Evolutionary conservation across 2,113 vertebrate genomes (phyloP).

Genomic region (Dasyurus viverrinus): DNA sequence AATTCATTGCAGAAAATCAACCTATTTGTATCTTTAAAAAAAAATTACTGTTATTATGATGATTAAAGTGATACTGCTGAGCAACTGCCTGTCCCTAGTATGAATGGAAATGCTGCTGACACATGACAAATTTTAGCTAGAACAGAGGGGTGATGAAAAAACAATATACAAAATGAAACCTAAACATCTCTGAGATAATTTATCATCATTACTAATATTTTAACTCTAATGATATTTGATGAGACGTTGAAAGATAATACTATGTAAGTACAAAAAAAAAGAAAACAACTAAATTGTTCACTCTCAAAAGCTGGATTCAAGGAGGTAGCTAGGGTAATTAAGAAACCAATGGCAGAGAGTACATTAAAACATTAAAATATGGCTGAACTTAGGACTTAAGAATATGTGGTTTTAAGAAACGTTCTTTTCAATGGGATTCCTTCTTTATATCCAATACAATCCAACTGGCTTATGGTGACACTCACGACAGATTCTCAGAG

Average conservation of each 20-base stretch:
- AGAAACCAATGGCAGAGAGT: slow-evolving; percentile 37
- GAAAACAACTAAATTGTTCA: neutral
- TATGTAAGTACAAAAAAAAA: neutral
- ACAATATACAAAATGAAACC: slow-evolving; percentile 50
- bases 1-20: slow-evolving; percentile 68
- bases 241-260: neutral
- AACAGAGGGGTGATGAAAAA: neutral
- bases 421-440: slow-evolving; percentile 43
- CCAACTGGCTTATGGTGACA: slow-evolving; percentile 49
- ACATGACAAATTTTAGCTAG: neutral
- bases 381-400: slow-evolving; percentile 14
- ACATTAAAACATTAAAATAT: neutral
- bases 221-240: neutral
- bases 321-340: slow-evolving; percentile 29
- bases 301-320: slow-evolving; percentile 21
- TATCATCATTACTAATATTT: neutral
- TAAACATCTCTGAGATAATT: neutral
- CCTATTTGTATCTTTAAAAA: slow-evolving; percentile 2
- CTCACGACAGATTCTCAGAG: neutral
- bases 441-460: neutral
- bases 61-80: slow-evolving; percentile 27
- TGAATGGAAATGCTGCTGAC: slow-evolving; percentile 36
- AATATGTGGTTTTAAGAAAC: neutral
- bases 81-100: neutral
- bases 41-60: slow-evolving; percentile 31